Evolutionary conservation across 2,113 vertebrate genomes (phyloP), one percentile per base, ranked within the genome.

Genomic region (Nerophis ophidion): DNA sequence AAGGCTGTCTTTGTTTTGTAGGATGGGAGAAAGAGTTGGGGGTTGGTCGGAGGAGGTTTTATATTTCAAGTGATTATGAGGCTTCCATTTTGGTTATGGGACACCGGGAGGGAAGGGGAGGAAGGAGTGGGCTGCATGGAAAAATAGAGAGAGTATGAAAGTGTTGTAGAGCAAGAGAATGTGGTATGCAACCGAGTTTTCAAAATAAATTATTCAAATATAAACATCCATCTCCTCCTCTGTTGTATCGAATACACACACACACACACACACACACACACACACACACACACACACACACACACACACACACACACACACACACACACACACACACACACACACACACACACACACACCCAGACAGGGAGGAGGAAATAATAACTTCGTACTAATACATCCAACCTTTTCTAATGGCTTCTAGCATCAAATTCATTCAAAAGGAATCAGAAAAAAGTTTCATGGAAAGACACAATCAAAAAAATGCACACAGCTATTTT

Each of bases 181-280:
- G 53, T 35, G 19, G 89, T 87, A 90, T 84, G 75, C 78, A 88
- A 67, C 51, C 65, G 82, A 84, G 87, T 88, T 91, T 91, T 85
- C 87, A 87, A 81, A 50, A 84, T 84, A 92, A 92, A 92, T 81
- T 86, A 86, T 87, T 72, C 61, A 63, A 67, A 70, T 72, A 13
- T 58, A 66, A 79, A 36, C 34, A 59, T 33, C 40, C 59, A 53
- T 14, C 83, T 65, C 77, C 85, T 82, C 66, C 74, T 36, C 76
- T 85, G 6, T 35, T 85, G 89, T 0, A 0, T 50, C 51, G 16
- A 48, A 48, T 9, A 48, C 47, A 49, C 5, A 49, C 6, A 5
- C 47, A n/a, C 47, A 48, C 45, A 48, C 47, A 48, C 47, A 48
- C 46, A 48, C 36, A 7, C 48, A 48, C 46, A 59, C 44, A 57